Conservation (phyloP, 2,888 invertebrate genomes). For the Dione vanillae region DNA sequence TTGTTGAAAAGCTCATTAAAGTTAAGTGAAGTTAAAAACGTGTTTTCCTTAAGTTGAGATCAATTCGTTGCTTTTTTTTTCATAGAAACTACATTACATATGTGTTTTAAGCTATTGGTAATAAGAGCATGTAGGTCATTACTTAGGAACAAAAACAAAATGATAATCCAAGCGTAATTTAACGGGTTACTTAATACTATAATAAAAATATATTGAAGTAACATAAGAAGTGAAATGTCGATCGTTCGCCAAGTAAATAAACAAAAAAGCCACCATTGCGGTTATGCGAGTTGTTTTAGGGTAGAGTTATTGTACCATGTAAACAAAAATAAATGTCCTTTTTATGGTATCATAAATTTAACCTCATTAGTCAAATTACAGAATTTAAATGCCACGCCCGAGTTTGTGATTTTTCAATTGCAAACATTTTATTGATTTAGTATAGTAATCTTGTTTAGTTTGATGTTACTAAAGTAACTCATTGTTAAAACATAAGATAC, state of each 20-base stretch:
- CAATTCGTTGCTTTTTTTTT: not conserved
- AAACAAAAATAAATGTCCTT: constrained; percentile 36
- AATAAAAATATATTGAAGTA: constrained; percentile 35
- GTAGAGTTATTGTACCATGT: constrained; percentile 26
- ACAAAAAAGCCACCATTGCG: constrained; percentile 34
- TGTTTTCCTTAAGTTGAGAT: not conserved
- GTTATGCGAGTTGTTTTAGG: constrained; percentile 38
- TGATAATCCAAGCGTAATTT: constrained; percentile 33
- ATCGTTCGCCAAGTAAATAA: constrained; percentile 34
- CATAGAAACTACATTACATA: not conserved
- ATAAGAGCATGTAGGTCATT: constrained; percentile 11
- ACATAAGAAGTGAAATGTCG: constrained; percentile 28
- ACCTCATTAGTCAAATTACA: constrained; percentile 19
- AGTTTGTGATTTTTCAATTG: not conserved
- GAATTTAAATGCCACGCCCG: constrained; percentile 1
- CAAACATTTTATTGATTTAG: no score
- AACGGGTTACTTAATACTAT: constrained; percentile 32
- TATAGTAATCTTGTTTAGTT: no score
- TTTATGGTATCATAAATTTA: constrained; percentile 33
- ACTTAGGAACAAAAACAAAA: constrained; percentile 30
- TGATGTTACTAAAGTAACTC: no score
- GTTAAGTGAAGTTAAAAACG: not conserved
- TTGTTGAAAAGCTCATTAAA: constrained; percentile 4
- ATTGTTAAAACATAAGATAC: no score
- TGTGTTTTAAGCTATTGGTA: constrained; percentile 3